These are phyloP conservation scores for Mustela nigripes DNA, from an alignment of 2,113 vertebrate genomes.

Conservation along the genomic window DNA sequence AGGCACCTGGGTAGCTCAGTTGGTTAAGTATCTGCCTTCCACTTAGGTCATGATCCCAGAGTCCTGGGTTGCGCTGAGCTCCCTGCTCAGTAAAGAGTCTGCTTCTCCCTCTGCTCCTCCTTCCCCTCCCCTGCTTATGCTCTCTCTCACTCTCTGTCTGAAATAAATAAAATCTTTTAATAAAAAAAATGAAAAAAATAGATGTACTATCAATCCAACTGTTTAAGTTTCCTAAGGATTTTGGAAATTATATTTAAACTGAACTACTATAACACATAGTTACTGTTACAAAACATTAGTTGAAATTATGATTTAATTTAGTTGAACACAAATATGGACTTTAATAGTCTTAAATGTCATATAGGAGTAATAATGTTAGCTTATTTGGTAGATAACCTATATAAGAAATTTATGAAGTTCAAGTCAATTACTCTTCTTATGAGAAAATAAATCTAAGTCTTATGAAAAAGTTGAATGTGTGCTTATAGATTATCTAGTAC, in stretches of 20 bases:
- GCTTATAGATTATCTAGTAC: background rate
- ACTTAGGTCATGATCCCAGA: background rate
- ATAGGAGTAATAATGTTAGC: background rate
- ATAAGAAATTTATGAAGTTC: background rate
- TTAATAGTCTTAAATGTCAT: background rate
- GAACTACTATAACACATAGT: background rate
- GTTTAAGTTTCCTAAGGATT: background rate
- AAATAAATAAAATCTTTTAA: background rate
- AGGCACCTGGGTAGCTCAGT: background rate
- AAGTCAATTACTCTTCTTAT: background rate
- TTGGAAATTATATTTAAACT: slow-evolving; percentile 12
- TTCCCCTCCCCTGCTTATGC: background rate
- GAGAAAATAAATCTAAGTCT: background rate
- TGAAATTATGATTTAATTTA: slow-evolving; percentile 5
- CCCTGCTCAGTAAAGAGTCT: background rate
- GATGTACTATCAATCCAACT: slow-evolving; percentile 9
- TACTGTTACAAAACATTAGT: background rate
- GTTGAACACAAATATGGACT: background rate
- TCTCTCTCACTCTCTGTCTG: background rate
- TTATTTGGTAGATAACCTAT: background rate
- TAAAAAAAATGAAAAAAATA: background rate
- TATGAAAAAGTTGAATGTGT: background rate
- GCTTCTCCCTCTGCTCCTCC: background rate
- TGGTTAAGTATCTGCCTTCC: background rate
- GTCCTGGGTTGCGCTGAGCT: background rate